These are phyloP conservation scores for Watsonalla binaria DNA, from an alignment of 2,888 invertebrate species.

Conservation along the genomic window DNA sequence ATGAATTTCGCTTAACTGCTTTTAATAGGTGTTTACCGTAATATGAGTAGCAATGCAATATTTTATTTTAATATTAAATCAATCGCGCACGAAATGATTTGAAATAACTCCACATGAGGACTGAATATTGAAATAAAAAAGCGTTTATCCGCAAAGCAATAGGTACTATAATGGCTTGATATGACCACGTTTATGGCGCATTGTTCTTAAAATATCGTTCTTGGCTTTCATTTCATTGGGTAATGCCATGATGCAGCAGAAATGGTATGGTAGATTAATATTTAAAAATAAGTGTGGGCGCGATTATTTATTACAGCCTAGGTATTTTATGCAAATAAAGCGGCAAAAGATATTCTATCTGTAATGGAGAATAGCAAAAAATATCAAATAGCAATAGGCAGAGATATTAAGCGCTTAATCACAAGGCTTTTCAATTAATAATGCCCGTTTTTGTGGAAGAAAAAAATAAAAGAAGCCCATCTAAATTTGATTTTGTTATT, in stretches of 20 bases:
- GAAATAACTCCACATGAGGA: slow-evolving; percentile 27
- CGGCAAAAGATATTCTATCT: neutral
- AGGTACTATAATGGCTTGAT: slow-evolving; percentile 64
- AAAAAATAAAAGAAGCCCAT: no score
- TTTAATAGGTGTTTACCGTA: no score
- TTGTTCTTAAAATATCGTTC: slow-evolving; percentile 65
- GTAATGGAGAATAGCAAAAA: no score
- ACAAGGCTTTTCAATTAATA: no score
- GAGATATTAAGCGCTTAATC: no score
- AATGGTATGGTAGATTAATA: slow-evolving; percentile 48
- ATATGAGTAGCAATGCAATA: no score
- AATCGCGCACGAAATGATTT: slow-evolving; percentile 39
- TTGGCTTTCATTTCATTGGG: slow-evolving; percentile 59
- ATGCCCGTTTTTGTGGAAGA: no score
- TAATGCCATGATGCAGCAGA: slow-evolving; percentile 48
- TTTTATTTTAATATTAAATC: slow-evolving; percentile 1
- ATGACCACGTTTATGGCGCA: slow-evolving; percentile 66
- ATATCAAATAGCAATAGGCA: no score
- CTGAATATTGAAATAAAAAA: slow-evolving; percentile 58
- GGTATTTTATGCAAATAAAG: neutral
- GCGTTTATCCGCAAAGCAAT: slow-evolving; percentile 40
- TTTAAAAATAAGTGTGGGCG: slow-evolving; percentile 24
- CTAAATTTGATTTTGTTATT: no score
- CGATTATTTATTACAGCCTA: slow-evolving; percentile 24
- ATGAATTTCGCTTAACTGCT: no score